These are phyloP conservation scores for Anhinga rufa DNA, from an alignment of 2,113 vertebrate species.

Conservation along the genomic window DNA sequence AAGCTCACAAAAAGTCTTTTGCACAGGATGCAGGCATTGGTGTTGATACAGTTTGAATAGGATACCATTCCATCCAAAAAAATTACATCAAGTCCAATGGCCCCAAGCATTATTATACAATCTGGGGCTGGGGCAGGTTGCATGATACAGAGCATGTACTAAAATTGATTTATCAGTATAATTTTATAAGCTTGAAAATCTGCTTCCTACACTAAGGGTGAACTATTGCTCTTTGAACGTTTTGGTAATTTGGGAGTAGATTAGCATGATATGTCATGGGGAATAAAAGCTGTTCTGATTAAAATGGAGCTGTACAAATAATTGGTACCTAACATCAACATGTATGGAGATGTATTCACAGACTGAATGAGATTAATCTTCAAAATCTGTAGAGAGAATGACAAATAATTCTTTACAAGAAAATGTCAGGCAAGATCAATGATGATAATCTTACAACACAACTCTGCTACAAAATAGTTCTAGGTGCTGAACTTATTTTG, in stretches of 20 bases:
- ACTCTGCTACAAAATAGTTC: too few relatives aligned
- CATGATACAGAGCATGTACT: neutral
- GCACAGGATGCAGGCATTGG: neutral
- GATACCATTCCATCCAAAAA: neutral
- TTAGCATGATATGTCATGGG: neutral
- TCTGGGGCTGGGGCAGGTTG: neutral
- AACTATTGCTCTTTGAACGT: neutral
- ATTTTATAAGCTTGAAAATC: neutral
- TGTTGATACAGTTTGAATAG: neutral
- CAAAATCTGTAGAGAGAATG: neutral
- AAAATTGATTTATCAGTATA: neutral
- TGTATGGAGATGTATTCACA: neutral
- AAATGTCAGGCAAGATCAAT: neutral
- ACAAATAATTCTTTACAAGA: neutral
- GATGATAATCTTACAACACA: neutral
- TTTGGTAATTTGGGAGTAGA: neutral
- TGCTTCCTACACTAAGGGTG: neutral
- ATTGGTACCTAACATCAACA: neutral
- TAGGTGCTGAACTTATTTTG: neutral
- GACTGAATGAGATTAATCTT: neutral
- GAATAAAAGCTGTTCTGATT: neutral
- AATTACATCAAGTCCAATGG: neutral
- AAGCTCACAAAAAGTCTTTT: neutral
- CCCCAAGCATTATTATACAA: neutral
- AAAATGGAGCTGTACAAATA: neutral